These are phyloP conservation scores for Felis chaus DNA, from an alignment of 2,113 vertebrate species.

Conservation along the genomic window DNA sequence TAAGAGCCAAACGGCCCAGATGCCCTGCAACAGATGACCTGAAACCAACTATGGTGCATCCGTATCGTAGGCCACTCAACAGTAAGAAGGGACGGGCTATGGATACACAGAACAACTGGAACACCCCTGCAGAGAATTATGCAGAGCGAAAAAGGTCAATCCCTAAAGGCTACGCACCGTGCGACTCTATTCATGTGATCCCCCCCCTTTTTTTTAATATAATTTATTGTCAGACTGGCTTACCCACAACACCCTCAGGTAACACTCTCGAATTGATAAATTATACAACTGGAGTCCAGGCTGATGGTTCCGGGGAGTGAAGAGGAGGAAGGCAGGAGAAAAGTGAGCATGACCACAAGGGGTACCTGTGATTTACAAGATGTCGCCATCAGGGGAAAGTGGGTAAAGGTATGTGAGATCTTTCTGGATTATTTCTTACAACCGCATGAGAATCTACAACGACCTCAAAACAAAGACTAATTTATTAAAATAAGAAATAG, in stretches of 20 bases:
- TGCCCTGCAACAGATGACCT: neutral
- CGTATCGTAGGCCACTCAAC: neutral
- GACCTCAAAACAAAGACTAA: neutral
- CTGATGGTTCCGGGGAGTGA: accelerated
- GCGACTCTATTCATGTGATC: too few species aligned
- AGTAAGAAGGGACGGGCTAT: neutral
- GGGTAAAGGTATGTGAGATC: accelerated
- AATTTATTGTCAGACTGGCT: too few species aligned
- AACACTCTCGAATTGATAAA: neutral
- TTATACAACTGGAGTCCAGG: neutral
- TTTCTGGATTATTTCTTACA: neutral
- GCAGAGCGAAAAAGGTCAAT: neutral
- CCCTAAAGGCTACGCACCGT: neutral
- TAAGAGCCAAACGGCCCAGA: neutral
- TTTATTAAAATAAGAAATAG: neutral
- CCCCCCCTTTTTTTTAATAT: too few species aligned
- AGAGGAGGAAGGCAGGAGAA: neutral
- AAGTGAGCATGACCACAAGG: neutral
- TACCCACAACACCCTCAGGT: neutral
- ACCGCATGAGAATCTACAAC: neutral
- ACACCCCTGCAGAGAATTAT: neutral
- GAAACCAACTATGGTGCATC: accelerated
- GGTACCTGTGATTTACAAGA: neutral
- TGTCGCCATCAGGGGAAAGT: accelerated
- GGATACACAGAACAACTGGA: too few species aligned